Conservation (phyloP, 2,888 invertebrate genomes). For the Acrocyrtus sp. region DNA sequence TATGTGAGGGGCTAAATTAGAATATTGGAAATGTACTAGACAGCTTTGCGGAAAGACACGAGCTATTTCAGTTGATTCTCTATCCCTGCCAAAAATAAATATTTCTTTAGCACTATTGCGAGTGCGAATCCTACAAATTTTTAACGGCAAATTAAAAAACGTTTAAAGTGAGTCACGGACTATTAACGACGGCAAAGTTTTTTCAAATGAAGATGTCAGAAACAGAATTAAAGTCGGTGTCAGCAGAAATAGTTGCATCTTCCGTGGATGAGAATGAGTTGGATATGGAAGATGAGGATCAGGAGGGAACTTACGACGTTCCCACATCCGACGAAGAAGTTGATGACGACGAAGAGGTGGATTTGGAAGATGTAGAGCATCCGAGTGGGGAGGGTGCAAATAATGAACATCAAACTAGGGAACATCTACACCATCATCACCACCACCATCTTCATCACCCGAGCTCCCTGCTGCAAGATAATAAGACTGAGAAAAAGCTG, state of each 20-base stretch:
- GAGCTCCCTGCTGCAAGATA: slow-evolving; percentile 58
- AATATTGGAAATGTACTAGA: too few species aligned
- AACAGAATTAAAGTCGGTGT: slow-evolving; percentile 60
- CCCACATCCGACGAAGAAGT: slow-evolving; percentile 64
- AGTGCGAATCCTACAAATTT: too few species aligned
- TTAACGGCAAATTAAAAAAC: not conserved
- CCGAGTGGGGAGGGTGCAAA: slow-evolving; percentile 47
- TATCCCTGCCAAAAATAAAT: not conserved
- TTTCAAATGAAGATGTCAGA: slow-evolving; percentile 63
- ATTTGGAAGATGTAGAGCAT: slow-evolving; percentile 51
- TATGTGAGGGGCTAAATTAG: too few species aligned
- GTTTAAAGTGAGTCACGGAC: not conserved
- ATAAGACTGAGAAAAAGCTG: slow-evolving; percentile 64
- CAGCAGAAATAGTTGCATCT: slow-evolving; percentile 56
- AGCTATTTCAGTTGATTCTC: too few species aligned
- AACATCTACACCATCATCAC: slow-evolving; percentile 53
- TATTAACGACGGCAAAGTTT: not conserved
- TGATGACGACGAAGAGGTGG: slow-evolving; percentile 62
- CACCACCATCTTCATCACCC: slow-evolving; percentile 57
- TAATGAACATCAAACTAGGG: slow-evolving; percentile 51
- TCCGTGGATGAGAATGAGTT: slow-evolving; percentile 64
- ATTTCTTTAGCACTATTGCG: too few species aligned
- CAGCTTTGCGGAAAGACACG: too few species aligned
- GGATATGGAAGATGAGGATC: slow-evolving; percentile 64
- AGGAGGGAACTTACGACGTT: slow-evolving; percentile 59